Percentiles rank a stretch among this genome's conserved stretches.
These are phyloP conservation scores for Drosophila robusta DNA, from an alignment of 2,888 invertebrate genomes.

Conservation along the genomic window DNA sequence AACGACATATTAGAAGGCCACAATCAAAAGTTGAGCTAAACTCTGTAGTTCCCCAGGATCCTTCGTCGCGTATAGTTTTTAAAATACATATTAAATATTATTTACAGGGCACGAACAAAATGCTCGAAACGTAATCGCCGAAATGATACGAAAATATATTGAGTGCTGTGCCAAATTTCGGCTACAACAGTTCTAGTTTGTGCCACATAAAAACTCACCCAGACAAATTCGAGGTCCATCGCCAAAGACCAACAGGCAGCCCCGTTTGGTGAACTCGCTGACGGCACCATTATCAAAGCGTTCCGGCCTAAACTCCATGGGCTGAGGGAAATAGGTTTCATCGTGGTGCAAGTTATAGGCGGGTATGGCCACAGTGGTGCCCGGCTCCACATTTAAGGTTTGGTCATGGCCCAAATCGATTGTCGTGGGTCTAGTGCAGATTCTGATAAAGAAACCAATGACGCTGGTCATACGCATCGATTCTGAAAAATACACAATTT, in stretches of 20 bases:
- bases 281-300: slow-evolving; percentile 75
- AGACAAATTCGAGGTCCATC: slow-evolving; percentile 82
- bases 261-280: slow-evolving; percentile 69
- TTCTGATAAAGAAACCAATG: slow-evolving; percentile 61
- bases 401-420: slow-evolving; percentile 61
- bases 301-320: slow-evolving; percentile 75
- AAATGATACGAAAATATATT: too few relatives aligned
- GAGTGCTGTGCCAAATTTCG: too few relatives aligned
- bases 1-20: too few relatives aligned
- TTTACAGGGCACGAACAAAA: too few relatives aligned
- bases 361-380: slow-evolving; percentile 76
- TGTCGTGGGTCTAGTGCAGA: slow-evolving; percentile 66
- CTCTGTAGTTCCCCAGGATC: too few relatives aligned
- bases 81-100: too few relatives aligned
- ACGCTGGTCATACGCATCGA: slow-evolving; percentile 75
- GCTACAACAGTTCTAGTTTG: too few relatives aligned
- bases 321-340: slow-evolving; percentile 58
- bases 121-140: too few relatives aligned
- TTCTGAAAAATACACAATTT: slow-evolving; percentile 49
- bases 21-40: too few relatives aligned
- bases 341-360: slow-evolving; percentile 80
- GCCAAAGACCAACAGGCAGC: slow-evolving; percentile 79
- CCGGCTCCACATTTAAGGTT: slow-evolving; percentile 66
- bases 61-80: too few relatives aligned
- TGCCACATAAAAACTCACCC: slow-evolving; percentile 58